Percentiles rank a stretch among this genome's conserved stretches.
These are phyloP conservation scores for Siderastrea radians DNA, from an alignment of 92 coral and sea anemone genomes.

Conservation along the genomic window DNA sequence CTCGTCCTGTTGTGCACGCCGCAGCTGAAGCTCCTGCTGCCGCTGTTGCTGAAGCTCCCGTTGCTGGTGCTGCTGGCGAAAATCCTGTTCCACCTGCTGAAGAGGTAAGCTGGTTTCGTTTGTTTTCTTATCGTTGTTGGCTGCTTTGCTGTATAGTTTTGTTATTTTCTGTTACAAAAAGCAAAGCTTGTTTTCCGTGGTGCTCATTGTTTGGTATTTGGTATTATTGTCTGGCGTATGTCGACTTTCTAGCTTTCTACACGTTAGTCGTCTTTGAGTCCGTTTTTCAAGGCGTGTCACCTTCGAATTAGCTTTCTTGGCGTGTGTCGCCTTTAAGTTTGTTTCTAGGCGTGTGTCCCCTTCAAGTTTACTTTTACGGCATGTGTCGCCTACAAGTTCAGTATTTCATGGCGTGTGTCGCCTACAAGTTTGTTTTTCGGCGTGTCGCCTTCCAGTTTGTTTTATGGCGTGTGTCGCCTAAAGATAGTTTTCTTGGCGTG, in stretches of 20 bases:
- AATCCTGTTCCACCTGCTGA: neutral
- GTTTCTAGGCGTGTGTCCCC: neutral
- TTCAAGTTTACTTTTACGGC: constrained; percentile 1
- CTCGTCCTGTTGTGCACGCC: constrained; percentile 4
- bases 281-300: no score
- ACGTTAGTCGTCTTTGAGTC: no score
- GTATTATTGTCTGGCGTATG: no score
- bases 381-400: neutral
- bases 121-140: neutral
- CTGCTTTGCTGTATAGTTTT: no score
- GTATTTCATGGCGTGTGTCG: constrained; percentile 14
- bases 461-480: neutral
- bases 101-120: neutral
- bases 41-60: no score
- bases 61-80: neutral
- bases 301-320: no score
- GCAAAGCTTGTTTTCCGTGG: no score
- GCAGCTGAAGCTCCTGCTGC: constrained; percentile 17
- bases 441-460: no score
- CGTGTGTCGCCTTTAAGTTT: no score
- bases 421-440: neutral
- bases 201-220: no score
- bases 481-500: neutral
- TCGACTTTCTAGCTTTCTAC: no score
- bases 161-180: no score